These are phyloP conservation scores for Eolophus roseicapilla DNA, from an alignment of 2,113 vertebrate species.

Conservation along the genomic window DNA sequence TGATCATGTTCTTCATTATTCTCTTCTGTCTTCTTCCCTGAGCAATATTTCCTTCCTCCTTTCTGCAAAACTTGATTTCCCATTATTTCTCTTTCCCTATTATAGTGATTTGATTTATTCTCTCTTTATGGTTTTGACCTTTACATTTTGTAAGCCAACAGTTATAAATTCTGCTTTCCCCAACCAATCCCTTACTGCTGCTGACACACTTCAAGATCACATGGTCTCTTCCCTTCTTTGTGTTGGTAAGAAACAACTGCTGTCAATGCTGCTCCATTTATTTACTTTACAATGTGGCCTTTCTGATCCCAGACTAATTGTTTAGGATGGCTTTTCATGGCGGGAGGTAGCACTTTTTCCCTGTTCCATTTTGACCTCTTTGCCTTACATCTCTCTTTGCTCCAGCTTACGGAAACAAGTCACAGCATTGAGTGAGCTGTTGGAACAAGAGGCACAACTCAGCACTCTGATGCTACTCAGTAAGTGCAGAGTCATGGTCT, in stretches of 20 bases:
- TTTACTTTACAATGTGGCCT: background rate
- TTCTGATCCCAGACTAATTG: background rate
- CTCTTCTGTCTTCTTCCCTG: background rate
- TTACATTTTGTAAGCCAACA: background rate
- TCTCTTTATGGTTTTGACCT: background rate
- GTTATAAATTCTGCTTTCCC: background rate
- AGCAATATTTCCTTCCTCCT: background rate
- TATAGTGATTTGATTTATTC: background rate
- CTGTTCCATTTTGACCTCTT: background rate
- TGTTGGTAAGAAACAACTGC: background rate
- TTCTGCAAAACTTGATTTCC: background rate
- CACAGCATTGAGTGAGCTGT: background rate
- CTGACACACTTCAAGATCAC: background rate
- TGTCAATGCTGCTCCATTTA: background rate
- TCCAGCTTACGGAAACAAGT: background rate
- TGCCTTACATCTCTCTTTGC: background rate
- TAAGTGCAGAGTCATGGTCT: constrained; percentile 26
- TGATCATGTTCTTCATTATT: background rate
- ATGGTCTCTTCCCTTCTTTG: background rate
- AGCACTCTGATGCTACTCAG: background rate
- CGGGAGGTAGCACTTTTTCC: background rate
- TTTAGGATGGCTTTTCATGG: background rate
- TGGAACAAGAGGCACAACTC: background rate
- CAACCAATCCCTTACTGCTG: background rate
- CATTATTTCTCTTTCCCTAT: background rate